Conservation (phyloP, 2,797 vertebrate species). For the Sarcophilus harrisii region DNA sequence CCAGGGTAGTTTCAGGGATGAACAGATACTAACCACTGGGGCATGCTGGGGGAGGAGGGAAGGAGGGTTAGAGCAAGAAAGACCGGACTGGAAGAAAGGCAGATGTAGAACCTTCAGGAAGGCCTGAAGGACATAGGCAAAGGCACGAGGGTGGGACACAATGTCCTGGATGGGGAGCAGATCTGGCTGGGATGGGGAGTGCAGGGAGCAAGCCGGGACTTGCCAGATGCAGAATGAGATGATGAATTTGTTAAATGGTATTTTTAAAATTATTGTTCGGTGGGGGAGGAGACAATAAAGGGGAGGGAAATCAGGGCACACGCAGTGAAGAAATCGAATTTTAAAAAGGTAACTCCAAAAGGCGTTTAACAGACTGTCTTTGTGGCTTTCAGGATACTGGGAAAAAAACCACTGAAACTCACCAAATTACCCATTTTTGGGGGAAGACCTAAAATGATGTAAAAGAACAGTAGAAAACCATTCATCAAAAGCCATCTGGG, state of each 20-base stretch:
- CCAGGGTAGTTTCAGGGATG: background rate
- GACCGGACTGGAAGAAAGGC: background rate
- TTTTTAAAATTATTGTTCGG: background rate
- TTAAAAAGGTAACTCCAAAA: background rate
- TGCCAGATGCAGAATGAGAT: background rate
- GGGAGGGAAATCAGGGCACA: background rate
- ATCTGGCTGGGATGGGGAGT: background rate
- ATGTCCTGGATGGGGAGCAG: background rate
- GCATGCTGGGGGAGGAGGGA: background rate
- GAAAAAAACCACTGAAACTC: no score
- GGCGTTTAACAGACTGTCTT: no score
- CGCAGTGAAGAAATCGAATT: background rate
- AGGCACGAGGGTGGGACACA: background rate
- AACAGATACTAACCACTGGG: background rate
- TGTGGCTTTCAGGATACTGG: no score
- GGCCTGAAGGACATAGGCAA: background rate
- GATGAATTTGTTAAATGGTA: background rate
- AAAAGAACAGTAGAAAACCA: no score
- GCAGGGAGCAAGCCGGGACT: no score
- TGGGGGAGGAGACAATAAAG: background rate
- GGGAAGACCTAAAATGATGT: no score
- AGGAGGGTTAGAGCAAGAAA: background rate
- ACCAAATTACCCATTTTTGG: no score
- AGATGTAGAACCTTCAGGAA: background rate
- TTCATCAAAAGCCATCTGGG: no score